These are phyloP conservation scores for Zophobas atratus DNA, from an alignment of 1,140 invertebrate species.

Conservation along the genomic window DNA sequence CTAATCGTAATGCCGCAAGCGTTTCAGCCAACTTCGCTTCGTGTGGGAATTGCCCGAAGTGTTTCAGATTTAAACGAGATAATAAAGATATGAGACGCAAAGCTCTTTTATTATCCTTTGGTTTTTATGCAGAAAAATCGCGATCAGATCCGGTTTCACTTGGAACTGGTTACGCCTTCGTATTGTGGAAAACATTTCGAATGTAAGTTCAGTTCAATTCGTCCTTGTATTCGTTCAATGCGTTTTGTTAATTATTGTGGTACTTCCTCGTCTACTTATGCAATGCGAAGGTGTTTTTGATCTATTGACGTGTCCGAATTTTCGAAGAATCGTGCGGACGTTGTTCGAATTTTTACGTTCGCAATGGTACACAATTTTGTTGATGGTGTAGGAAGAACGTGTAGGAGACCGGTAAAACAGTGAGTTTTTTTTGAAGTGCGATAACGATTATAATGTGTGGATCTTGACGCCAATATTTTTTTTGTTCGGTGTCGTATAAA, in stretches of 20 bases:
- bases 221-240: slow-evolving; percentile 44
- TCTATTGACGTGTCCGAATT: not conserved
- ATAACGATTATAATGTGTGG: not conserved
- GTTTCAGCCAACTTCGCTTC: not conserved
- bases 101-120: slow-evolving; percentile 42
- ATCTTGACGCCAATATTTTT: no score
- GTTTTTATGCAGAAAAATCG: slow-evolving; percentile 42
- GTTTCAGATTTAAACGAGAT: slow-evolving; percentile 25
- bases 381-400: no score
- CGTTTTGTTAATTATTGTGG: slow-evolving; percentile 20
- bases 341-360: no score
- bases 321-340: not conserved
- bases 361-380: no score
- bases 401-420: no score
- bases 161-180: slow-evolving; percentile 47
- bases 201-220: slow-evolving; percentile 43
- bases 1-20: not conserved
- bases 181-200: slow-evolving; percentile 44
- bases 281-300: slow-evolving; percentile 6
- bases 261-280: slow-evolving; percentile 24
- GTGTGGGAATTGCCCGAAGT: slow-evolving; percentile 19
- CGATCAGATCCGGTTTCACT: slow-evolving; percentile 45
- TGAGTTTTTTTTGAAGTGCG: not conserved
- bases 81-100: slow-evolving; percentile 39
- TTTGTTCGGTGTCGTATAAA: no score